These are phyloP conservation scores for Hipposideros armiger DNA, from an alignment of 2,113 vertebrate genomes.

Conservation along the genomic window DNA sequence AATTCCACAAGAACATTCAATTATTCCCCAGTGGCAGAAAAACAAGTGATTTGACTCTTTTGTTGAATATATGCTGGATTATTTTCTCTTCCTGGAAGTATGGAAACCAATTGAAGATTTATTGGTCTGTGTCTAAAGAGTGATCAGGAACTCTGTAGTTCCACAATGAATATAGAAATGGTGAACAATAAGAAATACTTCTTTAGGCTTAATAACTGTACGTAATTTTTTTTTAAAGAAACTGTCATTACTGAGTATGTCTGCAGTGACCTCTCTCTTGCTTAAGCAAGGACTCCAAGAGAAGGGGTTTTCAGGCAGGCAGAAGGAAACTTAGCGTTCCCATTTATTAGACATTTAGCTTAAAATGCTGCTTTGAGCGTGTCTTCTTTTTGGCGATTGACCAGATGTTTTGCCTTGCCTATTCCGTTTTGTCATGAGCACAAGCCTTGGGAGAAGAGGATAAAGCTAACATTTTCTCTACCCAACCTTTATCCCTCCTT, in stretches of 20 bases:
- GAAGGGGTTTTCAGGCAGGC: neutral
- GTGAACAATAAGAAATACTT: neutral
- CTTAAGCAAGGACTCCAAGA: neutral
- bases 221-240: neutral
- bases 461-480: neutral
- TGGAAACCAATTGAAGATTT: neutral
- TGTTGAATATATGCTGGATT: neutral
- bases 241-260: neutral
- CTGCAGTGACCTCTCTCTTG: neutral
- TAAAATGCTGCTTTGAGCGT: neutral
- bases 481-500: neutral
- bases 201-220: neutral
- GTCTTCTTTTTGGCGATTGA: neutral
- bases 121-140: neutral
- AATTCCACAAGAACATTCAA: constrained; percentile 51
- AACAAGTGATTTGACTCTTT: neutral
- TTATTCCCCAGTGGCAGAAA: neutral
- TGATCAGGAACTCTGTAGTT: neutral
- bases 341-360: neutral
- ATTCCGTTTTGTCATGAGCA: neutral
- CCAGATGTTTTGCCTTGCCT: neutral
- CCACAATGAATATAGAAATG: neutral
- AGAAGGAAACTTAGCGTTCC: neutral
- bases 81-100: constrained; percentile 14
- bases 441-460: neutral